Base-by-base conservation (phyloP, 2,113 vertebrate genomes). In the Tupaia chinensis region DNA sequence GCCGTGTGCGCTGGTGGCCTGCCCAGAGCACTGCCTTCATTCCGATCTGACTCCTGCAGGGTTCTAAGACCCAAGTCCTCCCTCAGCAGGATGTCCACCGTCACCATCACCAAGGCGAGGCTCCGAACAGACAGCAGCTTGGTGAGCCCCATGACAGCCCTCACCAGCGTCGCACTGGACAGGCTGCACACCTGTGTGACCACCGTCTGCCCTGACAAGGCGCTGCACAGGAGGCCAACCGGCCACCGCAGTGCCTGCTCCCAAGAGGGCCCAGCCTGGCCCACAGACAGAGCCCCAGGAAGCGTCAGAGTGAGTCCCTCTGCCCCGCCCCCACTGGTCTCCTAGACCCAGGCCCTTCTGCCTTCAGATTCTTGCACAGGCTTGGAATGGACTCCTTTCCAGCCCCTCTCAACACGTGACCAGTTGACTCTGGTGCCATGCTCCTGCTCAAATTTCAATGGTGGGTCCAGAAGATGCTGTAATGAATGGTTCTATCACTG, bases 141-240 rank as follows among this genome's bases (percentile, higher is more conserved):
- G 5, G 29, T 1, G 65, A 65, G 1, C 58, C 27, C 54, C 56
- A 7, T 0, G 5, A 14, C n/a, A 7, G 44, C 29, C 44, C 3
- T 34, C 27, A 54, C 23, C 56, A 8, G 22, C 68, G 32, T 60
- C 54, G 8, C 3, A 8, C 0, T 9, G 34, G 17, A 73, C 10
- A 32, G 16, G 4, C 32, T 22, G 2, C 34, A 44, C 17, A 6
- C 54, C 12, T 7, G 10, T n/a, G 23, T 2, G 16, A 53, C n/a
- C 34, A 73, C 9, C 19, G 5, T 11, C 14, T n/a, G 54, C 34
- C 11, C 5, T 0, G 2, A 8, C 0, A 0, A 68, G 70, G 1
- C 9, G 1, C n/a, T 12, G 8, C 23, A 15, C n/a, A 15, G 81
- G 63, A 34, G 53, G 32, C 1, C 11, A 60, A n/a, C 32, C 27